Evolutionary conservation across 2,797 vertebrate species (phyloP).

Genomic region (Acanthurus lineatus): DNA sequence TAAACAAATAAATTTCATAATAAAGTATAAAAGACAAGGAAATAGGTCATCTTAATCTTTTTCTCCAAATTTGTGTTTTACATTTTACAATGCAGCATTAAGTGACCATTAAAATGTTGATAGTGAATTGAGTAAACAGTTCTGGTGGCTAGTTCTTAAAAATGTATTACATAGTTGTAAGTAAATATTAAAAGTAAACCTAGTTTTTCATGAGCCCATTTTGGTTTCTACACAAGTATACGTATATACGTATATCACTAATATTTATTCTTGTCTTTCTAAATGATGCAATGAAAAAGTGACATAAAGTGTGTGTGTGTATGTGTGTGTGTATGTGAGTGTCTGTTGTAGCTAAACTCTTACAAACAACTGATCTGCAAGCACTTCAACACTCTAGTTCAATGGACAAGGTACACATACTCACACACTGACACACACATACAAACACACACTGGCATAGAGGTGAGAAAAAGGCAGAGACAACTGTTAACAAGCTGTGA

Average conservation of each 20-base stretch:
- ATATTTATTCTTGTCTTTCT: too few relatives aligned
- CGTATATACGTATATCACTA: neutral
- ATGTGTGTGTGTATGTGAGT: neutral
- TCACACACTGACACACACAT: neutral
- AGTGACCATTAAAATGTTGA: neutral
- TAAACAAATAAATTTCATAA: neutral
- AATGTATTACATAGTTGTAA: neutral
- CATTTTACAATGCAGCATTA: neutral
- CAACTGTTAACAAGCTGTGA: conserved; percentile 51
- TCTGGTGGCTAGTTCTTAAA: neutral
- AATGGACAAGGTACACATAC: neutral
- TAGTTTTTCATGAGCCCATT: neutral
- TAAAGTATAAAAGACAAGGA: neutral
- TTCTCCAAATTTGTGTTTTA: neutral
- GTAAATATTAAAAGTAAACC: neutral
- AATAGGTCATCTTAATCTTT: neutral
- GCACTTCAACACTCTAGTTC: neutral
- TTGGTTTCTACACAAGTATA: neutral
- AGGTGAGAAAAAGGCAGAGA: conserved; percentile 9
- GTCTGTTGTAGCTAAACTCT: neutral
- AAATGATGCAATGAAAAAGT: neutral
- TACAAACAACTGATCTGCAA: neutral
- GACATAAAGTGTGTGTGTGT: neutral
- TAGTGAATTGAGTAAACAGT: neutral
- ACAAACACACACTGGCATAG: neutral